Percentiles rank a stretch among this genome's conserved stretches.
Conservation (phyloP, 2,888 invertebrate genomes). For the Archips crataeganus region DNA sequence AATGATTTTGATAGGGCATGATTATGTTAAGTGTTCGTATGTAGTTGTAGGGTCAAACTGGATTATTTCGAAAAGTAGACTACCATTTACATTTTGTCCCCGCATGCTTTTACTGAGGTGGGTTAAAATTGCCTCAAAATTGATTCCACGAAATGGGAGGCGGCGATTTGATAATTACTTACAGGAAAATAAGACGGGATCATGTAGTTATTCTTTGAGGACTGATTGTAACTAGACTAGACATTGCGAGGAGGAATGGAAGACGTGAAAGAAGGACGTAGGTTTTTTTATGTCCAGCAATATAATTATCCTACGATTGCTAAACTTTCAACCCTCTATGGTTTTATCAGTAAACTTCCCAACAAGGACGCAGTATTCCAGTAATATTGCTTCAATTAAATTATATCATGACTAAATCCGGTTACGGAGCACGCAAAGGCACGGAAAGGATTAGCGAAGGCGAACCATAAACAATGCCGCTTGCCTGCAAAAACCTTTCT, state of each 20-base stretch:
- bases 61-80: too few relatives aligned
- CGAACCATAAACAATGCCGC: slow-evolving; percentile 30
- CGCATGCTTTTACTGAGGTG: too few relatives aligned
- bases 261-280: background rate
- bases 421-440: slow-evolving; percentile 35
- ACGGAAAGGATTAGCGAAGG: slow-evolving; percentile 34
- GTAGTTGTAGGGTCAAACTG: too few relatives aligned
- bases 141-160: too few relatives aligned
- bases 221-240: background rate
- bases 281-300: background rate
- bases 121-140: too few relatives aligned
- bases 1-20: too few relatives aligned
- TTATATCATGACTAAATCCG: slow-evolving; percentile 35
- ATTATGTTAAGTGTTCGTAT: too few relatives aligned
- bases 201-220: too few relatives aligned
- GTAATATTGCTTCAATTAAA: slow-evolving; percentile 34
- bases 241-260: background rate
- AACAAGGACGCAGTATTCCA: slow-evolving; percentile 10
- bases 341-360: slow-evolving; percentile 28
- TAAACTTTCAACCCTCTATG: background rate
- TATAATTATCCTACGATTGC: background rate
- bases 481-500: slow-evolving; percentile 44
- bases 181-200: too few relatives aligned
- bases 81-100: too few relatives aligned
- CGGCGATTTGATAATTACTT: too few relatives aligned